Evolutionary conservation across 1,140 invertebrate species (phyloP), one percentile per base, ranked within the genome.

Genomic region (Conus betulinus): DNA sequence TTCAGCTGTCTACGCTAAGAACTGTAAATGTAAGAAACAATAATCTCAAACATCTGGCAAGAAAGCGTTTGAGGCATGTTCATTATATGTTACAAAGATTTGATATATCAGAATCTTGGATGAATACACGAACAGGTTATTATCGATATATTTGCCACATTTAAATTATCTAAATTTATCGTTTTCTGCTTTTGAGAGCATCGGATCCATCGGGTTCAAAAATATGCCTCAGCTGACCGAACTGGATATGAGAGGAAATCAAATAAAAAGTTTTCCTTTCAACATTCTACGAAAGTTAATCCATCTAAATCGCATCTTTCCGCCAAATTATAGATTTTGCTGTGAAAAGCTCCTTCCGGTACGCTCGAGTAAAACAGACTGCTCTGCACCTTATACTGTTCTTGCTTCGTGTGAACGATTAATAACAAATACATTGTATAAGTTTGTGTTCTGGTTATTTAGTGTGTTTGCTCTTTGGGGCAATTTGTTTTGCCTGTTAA

Each of bases 11-110:
- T 17, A 88, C 86, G 20, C 27, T 90, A 4, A 55, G 76, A 83
- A 10, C 27, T 20, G 53, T 90, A 8, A 53, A 76, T 51, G 67
- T 90, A 52, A 39, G 55, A 3, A 27, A 53, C 5, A 90, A 90
- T 60, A 55, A 51, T 55, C n/a, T 82, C 0, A 11, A 82, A 10
- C 8, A 25, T 3, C 52, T 52, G 5, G 39, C 82, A n/a, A 74
- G 84, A 5, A n/a, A 57, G 76, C 17, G 25, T 27, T 23, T 86
- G 60, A 63, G 10, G 27, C 39, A 11, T 39, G 17, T 60, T 79
- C 11, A 20, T 15, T 39, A 23, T 23, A 8, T 57, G 84, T 13
- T n/a, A 51, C 13, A 57, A 53, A 8, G 13, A 7, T 57, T 90
- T 27, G 39, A 67, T 74, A 17, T 90, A n/a, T 79, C 53, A 6